Base-by-base conservation (phyloP, 1,140 invertebrate species). In the Drosophila paulistorum region DNA sequence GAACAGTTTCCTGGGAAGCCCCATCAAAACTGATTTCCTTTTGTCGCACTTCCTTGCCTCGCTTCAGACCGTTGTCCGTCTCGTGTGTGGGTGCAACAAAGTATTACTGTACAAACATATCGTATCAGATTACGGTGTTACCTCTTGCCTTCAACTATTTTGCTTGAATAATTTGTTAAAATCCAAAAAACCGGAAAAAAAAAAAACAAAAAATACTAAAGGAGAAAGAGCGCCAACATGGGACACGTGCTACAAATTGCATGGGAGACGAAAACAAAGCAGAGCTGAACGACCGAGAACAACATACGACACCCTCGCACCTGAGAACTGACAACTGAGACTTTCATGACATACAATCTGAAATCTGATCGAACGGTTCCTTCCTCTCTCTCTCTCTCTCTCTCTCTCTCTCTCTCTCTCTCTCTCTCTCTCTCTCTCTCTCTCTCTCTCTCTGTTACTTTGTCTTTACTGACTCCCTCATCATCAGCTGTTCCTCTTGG, bases 161-260 rank as follows among this genome's bases (percentile, higher is more conserved):
- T 55, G 42, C 57, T 59, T 74, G 63, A 54, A 23, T 59, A 77
- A 77, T 77, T 77, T 77, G 41, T 70, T 41, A 39, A 39, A 9
- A 39, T 17, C 5, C 20, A 23, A n/a, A 23, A 17, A 17, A 17
- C 17, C 17, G n/a, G n/a, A 17, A 17, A 17, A 17, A 17, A 48
- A 14, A 17, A 17, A 45, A 14, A 17, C 7, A 0, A 42, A 23
- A 23, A 23, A 2, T 9, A 1, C 9, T 1, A 4, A 35, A 26
- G 61, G 64, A 68, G 81, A 86, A 90, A 81, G 61, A 71, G 85
- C 85, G 77, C 84, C 85, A 89, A 84, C 81, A 62, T 67, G 71
- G 79, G 77, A 72, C 84, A 89, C 84, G 84, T 89, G 84, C 85
- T 89, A 80, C 77, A 77, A 82, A 30, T 30, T 30, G 30, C 30